phyloP scores from a whole-genome alignment of 1,140 invertebrate genomes.

The Leguminivora glycinivorella region DNA sequence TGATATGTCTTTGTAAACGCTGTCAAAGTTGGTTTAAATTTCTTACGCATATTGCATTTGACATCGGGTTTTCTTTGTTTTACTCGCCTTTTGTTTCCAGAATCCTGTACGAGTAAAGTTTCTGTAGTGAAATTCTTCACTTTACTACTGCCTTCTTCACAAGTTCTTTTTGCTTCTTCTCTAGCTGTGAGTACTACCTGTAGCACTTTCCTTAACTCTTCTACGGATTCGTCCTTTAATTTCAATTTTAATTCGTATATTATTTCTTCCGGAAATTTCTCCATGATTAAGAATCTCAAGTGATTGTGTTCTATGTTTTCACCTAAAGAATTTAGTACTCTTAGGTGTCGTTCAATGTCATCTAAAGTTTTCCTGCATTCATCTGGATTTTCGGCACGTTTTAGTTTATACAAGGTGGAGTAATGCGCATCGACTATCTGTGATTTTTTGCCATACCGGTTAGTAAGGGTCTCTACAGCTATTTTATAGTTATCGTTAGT shows the following conservation, averaged over 20 bases:
- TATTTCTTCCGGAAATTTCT: constrained; percentile 10
- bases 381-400: background rate
- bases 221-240: background rate
- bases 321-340: background rate
- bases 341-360: background rate
- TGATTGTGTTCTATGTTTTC: constrained; percentile 1
- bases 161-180: background rate
- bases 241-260: background rate
- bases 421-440: constrained; percentile 12
- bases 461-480: background rate
- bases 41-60: too few species aligned
- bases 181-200: background rate
- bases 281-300: background rate
- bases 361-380: background rate
- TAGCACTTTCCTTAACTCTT: background rate
- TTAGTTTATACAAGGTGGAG: background rate
- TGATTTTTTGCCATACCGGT: background rate
- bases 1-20: too few species aligned
- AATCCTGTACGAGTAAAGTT: too few species aligned
- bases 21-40: too few species aligned
- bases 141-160: too few species aligned
- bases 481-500: constrained; percentile 10
- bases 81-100: too few species aligned
- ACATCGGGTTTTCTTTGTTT: too few species aligned
- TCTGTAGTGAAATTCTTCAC: too few species aligned